Base-by-base conservation (phyloP, 2,797 vertebrate genomes). In the Parotocinclus haroldoi region DNA sequence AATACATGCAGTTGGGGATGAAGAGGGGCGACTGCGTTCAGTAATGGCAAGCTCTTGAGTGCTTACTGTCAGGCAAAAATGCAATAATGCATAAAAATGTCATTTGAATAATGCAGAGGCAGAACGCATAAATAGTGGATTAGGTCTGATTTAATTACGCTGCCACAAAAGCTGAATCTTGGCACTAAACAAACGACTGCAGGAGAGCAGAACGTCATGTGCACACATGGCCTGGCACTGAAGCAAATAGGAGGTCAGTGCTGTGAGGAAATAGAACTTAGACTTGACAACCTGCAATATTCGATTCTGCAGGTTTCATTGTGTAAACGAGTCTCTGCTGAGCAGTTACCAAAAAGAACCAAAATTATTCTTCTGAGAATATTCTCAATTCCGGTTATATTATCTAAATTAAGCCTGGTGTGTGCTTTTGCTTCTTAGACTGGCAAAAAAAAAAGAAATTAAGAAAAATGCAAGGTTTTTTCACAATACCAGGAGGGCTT, bases 81-180 rank as follows among this genome's bases (percentile, higher is more conserved):
- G 83, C 87, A 90, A 88, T 89, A 90, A 87, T 79, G 81, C 83
- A 84, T 84, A 85, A 89, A 89, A 89, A 77, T 83, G 82, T 84
- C 81, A 79, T 81, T 79, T 90, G 86, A 90, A 91, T 91, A 89
- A 91, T 90, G 88, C 84, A 91, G 81, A 73, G 75, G 81, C 76
- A 71, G 81, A 86, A 86, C 84, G 83, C 88, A 91, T 89, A 87
- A 91, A 89, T 89, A 87, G 85, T 82, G 82, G 82, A 90, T 90
- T 89, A 90, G 80, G 79, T 75, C 83, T 89, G 85, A 91, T 91
- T 91, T 87, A 89, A 91, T 91, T 88, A 89, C 78, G 81, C 84
- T 77, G 82, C 74, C 79, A 72, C 77, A 81, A 84, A 87, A 84
- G 82, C 79, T 76, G 27, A 79, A 78, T 79, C 76, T 76, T 77